A percentile compares a stretch with the other conserved stretches of the same genome.
Evolutionary conservation across 2,888 invertebrate genomes (phyloP).

Genomic region (Subacronicta megacephala): DNA sequence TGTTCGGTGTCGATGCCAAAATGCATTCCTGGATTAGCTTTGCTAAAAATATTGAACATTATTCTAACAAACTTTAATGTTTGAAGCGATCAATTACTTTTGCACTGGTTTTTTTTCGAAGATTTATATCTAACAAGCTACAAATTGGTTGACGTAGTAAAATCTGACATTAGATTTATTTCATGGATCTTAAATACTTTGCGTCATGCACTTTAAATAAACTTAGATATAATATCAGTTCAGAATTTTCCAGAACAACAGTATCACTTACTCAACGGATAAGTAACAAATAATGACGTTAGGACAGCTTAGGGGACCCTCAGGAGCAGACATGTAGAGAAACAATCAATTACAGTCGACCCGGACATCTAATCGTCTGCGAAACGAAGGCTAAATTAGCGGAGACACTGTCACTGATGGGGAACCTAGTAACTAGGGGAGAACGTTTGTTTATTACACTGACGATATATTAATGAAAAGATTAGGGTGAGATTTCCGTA

Average conservation of each 20-base stretch:
- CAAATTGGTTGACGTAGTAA: too few species aligned
- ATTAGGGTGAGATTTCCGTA: slow-evolving; percentile 35
- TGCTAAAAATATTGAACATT: slow-evolving; percentile 35
- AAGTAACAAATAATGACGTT: slow-evolving; percentile 34
- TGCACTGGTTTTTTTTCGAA: background rate
- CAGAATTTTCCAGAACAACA: slow-evolving; percentile 25
- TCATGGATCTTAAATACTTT: too few species aligned
- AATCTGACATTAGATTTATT: too few species aligned
- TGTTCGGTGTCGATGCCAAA: slow-evolving; percentile 36
- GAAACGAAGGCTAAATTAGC: slow-evolving; percentile 63
- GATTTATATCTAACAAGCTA: too few species aligned
- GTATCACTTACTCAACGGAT: slow-evolving; percentile 30
- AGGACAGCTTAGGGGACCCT: slow-evolving; percentile 41
- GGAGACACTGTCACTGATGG: slow-evolving; percentile 70
- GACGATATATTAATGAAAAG: slow-evolving; percentile 52
- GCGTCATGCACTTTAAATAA: too few species aligned
- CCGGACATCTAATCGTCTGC: slow-evolving; percentile 64
- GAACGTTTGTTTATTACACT: slow-evolving; percentile 31
- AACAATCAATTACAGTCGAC: slow-evolving; percentile 67
- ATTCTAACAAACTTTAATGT: slow-evolving; percentile 5
- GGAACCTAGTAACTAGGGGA: slow-evolving; percentile 30
- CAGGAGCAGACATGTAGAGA: slow-evolving; percentile 49
- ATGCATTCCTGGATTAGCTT: slow-evolving; percentile 35
- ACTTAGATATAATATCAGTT: background rate
- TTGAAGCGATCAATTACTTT: background rate